These are phyloP conservation scores for Drosophila tristis DNA, from an alignment of 1,140 invertebrate species.

Conservation along the genomic window DNA sequence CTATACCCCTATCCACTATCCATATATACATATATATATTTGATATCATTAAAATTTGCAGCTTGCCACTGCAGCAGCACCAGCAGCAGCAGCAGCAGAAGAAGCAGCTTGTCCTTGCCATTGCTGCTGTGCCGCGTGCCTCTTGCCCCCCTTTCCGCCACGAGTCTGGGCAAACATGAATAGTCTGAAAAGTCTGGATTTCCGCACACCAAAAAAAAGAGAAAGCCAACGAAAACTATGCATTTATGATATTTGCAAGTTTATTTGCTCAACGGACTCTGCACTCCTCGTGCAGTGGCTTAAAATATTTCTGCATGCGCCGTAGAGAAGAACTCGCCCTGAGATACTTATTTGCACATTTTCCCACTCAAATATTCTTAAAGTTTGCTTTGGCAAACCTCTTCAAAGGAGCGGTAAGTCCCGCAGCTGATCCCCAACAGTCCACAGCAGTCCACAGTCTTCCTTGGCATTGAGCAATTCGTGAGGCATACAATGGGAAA, in stretches of 20 bases:
- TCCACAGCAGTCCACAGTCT: background rate
- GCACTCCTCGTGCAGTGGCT: slow-evolving; percentile 32
- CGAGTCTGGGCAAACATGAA: slow-evolving; percentile 59
- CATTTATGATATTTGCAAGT: slow-evolving; percentile 61
- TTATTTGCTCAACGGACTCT: slow-evolving; percentile 58
- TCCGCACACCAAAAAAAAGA: slow-evolving; percentile 13
- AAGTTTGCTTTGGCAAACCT: slow-evolving; percentile 13
- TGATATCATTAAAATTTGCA: slow-evolving; percentile 75
- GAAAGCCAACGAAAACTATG: slow-evolving; percentile 24
- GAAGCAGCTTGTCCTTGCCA: slow-evolving; percentile 65
- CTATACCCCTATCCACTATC: background rate
- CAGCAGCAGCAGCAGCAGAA: slow-evolving; percentile 43
- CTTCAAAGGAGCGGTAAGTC: background rate
- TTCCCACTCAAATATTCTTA: slow-evolving; percentile 14
- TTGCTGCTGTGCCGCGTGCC: slow-evolving; percentile 29
- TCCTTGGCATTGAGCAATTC: background rate
- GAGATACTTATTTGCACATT: slow-evolving; percentile 4
- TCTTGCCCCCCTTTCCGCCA: background rate
- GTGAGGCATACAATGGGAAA: slow-evolving; percentile 10
- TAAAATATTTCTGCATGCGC: slow-evolving; percentile 39
- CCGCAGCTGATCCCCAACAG: background rate
- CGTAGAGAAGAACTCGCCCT: background rate
- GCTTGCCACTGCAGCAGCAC: slow-evolving; percentile 52
- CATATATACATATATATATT: slow-evolving; percentile 35
- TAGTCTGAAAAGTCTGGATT: slow-evolving; percentile 38